phyloP scores from a whole-genome alignment of 92 coral and sea anemone genomes.

The Epizoanthus ramosus region DNA sequence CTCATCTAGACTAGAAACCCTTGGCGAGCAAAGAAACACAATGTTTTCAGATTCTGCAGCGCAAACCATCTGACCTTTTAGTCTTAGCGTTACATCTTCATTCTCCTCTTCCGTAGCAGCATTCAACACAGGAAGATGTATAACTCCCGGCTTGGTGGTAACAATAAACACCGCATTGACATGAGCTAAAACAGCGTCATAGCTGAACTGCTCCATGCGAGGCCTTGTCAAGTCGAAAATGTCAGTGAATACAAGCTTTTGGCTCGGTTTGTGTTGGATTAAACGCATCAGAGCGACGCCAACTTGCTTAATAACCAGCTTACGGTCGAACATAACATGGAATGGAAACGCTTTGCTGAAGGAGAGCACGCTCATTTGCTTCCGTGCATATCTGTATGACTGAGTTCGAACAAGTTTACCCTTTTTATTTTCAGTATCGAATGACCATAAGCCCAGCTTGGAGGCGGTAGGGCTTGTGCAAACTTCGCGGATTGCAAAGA shows the following conservation, averaged over 20 bases:
- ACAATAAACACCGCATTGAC: constrained; percentile 94
- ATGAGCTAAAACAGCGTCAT: constrained; percentile 76
- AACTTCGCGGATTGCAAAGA: constrained; percentile 83
- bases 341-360: constrained; percentile 98
- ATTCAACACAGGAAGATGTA: constrained; percentile 36
- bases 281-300: constrained; percentile 88
- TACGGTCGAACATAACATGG: constrained; percentile 91
- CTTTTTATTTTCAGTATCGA: constrained; percentile 46
- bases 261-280: constrained; percentile 55
- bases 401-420: constrained; percentile 31
- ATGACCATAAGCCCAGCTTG: constrained; percentile 88
- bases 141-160: constrained; percentile 69
- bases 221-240: constrained; percentile 86
- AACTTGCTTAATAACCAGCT: constrained; percentile 83
- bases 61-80: constrained; percentile 98
- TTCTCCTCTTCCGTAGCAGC: constrained; percentile 34
- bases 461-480: constrained; percentile 68
- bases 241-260: constrained; percentile 72
- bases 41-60: constrained; percentile 83
- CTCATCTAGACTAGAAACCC: constrained; percentile 74
- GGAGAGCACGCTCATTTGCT: constrained; percentile 76
- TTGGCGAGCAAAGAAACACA: constrained; percentile 94
- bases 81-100: constrained; percentile 61
- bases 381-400: constrained; percentile 22
- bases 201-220: constrained; percentile 81